A percentile compares a stretch with the other conserved stretches of the same genome.
phyloP scores from a whole-genome alignment of 2,888 invertebrate genomes.

The Macrosiphum euphorbiae region DNA sequence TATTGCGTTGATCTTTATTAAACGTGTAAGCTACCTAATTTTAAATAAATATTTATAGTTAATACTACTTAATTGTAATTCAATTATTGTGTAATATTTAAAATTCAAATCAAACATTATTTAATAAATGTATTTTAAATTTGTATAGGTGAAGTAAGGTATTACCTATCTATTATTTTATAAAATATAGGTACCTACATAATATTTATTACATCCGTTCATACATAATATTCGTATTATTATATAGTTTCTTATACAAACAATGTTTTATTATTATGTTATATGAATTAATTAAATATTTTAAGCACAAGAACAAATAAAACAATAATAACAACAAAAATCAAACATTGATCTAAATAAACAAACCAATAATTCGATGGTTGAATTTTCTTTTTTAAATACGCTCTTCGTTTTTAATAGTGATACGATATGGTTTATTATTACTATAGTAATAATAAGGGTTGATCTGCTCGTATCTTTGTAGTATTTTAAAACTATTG shows the following conservation, averaged over 20 bases:
- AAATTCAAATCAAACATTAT: neutral
- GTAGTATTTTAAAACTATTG: constrained; percentile 6
- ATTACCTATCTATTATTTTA: too few species aligned
- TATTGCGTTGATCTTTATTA: neutral
- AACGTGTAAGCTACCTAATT: neutral
- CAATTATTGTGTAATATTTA: neutral
- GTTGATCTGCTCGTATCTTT: neutral
- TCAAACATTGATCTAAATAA: neutral
- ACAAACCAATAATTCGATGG: too few species aligned
- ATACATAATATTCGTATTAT: neutral
- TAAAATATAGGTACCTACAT: neutral
- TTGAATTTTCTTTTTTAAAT: too few species aligned
- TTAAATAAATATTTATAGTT: neutral
- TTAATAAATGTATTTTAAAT: too few species aligned
- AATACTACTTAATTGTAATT: neutral
- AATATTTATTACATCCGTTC: neutral
- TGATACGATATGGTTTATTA: neutral
- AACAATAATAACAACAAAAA: neutral
- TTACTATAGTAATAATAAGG: neutral
- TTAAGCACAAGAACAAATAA: neutral
- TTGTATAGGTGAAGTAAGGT: too few species aligned
- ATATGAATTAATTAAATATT: neutral
- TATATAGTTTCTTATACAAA: neutral
- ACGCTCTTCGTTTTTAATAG: neutral
- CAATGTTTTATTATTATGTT: neutral